Percentiles rank a stretch among this genome's conserved stretches.
phyloP scores from a whole-genome alignment of 1,140 invertebrate genomes.

The Drosophila tristis region DNA sequence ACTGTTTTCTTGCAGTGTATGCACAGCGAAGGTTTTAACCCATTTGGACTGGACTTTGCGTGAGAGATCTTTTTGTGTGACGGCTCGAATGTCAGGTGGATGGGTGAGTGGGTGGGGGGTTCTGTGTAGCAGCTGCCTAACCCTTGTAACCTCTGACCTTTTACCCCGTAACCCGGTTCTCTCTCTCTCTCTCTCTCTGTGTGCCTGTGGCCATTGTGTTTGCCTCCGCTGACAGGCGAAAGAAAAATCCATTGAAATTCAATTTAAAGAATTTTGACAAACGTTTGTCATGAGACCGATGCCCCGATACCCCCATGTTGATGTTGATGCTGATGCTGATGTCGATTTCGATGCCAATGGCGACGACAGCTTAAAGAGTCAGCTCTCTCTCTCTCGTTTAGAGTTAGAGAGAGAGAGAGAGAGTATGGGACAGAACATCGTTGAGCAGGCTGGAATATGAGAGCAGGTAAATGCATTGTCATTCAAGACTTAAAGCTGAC shows the following conservation, averaged over 20 bases:
- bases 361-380: conserved; percentile 42
- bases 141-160: conserved; percentile 64
- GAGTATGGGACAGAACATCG: too few species aligned
- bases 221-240: conserved; percentile 53
- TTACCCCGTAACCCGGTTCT: not conserved
- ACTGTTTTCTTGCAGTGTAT: conserved; percentile 17
- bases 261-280: conserved; percentile 65
- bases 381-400: not conserved
- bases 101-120: not conserved
- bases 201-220: conserved; percentile 42
- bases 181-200: not conserved
- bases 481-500: conserved; percentile 30
- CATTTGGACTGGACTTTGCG: conserved; percentile 13
- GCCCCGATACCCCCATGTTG: conserved; percentile 13
- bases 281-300: conserved; percentile 55
- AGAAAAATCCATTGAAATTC: conserved; percentile 66
- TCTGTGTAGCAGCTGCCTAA: conserved; percentile 39
- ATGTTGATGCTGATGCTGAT: too few species aligned
- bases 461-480: conserved; percentile 39
- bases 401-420: too few species aligned
- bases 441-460: too few species aligned
- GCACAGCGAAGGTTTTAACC: not conserved
- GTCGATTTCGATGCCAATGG: conserved; percentile 12
- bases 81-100: conserved; percentile 49
- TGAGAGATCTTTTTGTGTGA: conserved; percentile 55